Percentiles rank a stretch among this genome's conserved stretches.
phyloP scores from a whole-genome alignment of 2,888 invertebrate species.

The Drosophila yooni region DNA sequence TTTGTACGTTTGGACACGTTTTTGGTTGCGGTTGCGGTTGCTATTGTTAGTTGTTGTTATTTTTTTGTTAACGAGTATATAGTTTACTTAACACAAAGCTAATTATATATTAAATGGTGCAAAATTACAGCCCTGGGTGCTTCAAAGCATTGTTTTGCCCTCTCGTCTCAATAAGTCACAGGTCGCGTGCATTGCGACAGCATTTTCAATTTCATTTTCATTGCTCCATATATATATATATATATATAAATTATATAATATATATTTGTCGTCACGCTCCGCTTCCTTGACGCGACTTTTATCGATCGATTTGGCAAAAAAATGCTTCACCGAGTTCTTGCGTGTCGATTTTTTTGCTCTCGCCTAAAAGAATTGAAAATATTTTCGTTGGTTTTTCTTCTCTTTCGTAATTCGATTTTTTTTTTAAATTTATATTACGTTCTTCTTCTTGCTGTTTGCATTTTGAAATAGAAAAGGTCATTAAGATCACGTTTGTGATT shows the following conservation, averaged over 20 bases:
- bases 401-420: constrained; percentile 2
- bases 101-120: constrained; percentile 83
- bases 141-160: constrained; percentile 83
- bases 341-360: constrained; percentile 83
- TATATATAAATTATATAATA: neutral
- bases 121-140: constrained; percentile 84
- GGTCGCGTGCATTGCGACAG: constrained; percentile 36
- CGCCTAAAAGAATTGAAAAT: constrained; percentile 69
- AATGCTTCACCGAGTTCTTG: constrained; percentile 83
- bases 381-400: constrained; percentile 50
- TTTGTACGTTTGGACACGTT: constrained; percentile 57
- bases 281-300: constrained; percentile 64
- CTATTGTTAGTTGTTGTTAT: constrained; percentile 36
- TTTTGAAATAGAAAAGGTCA: constrained; percentile 70
- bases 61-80: constrained; percentile 56
- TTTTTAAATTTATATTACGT: constrained; percentile 20
- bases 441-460: constrained; percentile 42
- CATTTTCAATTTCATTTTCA: constrained; percentile 8
- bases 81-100: constrained; percentile 82
- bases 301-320: constrained; percentile 81
- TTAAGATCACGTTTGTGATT: constrained; percentile 73
- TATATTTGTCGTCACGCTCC: constrained; percentile 41
- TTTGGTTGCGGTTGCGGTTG: constrained; percentile 41
- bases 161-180: constrained; percentile 72
- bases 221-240: neutral